A percentile compares a stretch with the other conserved stretches of the same genome.
Evolutionary conservation across 2,888 invertebrate species (phyloP).

Genomic region (Andrena bucephala): DNA sequence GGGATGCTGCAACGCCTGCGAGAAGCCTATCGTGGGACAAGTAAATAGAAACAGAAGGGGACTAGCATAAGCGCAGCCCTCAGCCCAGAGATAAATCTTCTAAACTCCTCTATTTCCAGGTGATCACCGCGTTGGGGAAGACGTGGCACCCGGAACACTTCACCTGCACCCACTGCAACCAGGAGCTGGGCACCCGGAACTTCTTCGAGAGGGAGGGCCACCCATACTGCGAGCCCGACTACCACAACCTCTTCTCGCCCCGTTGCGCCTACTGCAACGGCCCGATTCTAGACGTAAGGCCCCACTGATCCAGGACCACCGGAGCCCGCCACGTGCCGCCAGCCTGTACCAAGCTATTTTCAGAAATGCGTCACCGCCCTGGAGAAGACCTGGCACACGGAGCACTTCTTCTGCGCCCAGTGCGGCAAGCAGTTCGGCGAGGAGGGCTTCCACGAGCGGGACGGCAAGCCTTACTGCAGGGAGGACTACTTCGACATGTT

Average conservation of each 20-base stretch:
- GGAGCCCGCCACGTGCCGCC: too few species aligned
- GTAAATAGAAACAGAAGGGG: slow-evolving; percentile 81
- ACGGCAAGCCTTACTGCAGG: slow-evolving; percentile 98
- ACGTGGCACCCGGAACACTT: slow-evolving; percentile 99
- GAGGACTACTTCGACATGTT: slow-evolving; percentile 99
- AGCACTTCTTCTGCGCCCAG: slow-evolving; percentile 99
- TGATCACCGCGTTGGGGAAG: slow-evolving; percentile 98
- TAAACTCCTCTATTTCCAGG: slow-evolving; percentile 84
- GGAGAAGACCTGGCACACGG: slow-evolving; percentile 99
- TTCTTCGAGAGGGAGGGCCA: slow-evolving; percentile 99
- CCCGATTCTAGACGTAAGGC: slow-evolving; percentile 97
- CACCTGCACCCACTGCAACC: slow-evolving; percentile 98
- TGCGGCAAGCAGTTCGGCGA: slow-evolving; percentile 99
- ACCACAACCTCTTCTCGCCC: slow-evolving; percentile 99
- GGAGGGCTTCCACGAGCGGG: slow-evolving; percentile 98
- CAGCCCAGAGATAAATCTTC: neutral
- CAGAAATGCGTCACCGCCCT: slow-evolving; percentile 99
- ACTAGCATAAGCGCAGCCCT: neutral
- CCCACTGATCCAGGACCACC: too few species aligned
- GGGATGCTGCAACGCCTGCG: slow-evolving; percentile 99
- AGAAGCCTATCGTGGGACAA: slow-evolving; percentile 99
- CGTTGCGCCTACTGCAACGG: slow-evolving; percentile 99
- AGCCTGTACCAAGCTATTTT: slow-evolving; percentile 60
- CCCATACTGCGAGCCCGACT: slow-evolving; percentile 99
- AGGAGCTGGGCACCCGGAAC: slow-evolving; percentile 98